A percentile compares a stretch with the other conserved stretches of the same genome.
phyloP scores from a whole-genome alignment of 2,797 vertebrate species.

The Mareca strepera region DNA sequence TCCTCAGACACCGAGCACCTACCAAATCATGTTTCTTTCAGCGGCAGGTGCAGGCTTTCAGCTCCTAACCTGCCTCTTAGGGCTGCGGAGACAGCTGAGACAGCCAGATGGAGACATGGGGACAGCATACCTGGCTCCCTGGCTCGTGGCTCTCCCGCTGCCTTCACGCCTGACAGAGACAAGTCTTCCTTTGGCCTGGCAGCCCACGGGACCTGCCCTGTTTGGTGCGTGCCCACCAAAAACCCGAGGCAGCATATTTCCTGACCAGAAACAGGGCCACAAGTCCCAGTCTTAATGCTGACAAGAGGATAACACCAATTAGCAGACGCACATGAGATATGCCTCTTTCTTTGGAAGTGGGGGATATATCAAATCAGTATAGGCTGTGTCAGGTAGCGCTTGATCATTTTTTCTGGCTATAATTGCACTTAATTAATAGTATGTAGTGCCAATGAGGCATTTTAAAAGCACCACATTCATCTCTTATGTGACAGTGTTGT shows the following conservation, averaged over 20 bases:
- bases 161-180: conserved; percentile 24
- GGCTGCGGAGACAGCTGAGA: conserved; percentile 22
- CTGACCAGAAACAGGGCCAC: neutral
- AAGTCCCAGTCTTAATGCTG: neutral
- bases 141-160: neutral
- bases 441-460: neutral
- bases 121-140: neutral
- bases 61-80: neutral
- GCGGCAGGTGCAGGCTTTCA: conserved; percentile 29
- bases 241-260: neutral
- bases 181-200: conserved; percentile 12
- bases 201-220: neutral
- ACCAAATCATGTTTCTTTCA: conserved; percentile 37
- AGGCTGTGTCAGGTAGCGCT: neutral
- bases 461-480: neutral
- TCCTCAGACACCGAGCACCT: neutral
- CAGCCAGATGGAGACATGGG: neutral
- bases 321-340: neutral
- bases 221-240: neutral
- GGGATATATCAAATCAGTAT: neutral
- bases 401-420: neutral
- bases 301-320: neutral
- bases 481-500: neutral
- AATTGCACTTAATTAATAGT: neutral
- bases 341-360: neutral